Base-by-base conservation (phyloP, 2,888 invertebrate genomes). In the Heliconius ethilla region DNA sequence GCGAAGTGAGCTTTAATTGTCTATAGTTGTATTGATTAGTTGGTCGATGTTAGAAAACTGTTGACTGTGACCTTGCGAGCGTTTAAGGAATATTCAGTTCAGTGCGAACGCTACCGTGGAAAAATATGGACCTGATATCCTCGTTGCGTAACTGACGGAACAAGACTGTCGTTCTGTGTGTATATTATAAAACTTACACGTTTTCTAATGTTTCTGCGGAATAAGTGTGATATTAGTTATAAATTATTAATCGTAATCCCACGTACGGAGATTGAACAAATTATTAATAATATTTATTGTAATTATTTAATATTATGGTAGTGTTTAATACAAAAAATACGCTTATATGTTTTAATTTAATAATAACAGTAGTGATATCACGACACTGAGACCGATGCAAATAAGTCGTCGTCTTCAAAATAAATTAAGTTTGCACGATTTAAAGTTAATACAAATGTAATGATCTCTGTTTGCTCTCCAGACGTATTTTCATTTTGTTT, bases 1-100 rank as follows among this genome's bases (percentile, higher is more conserved):
- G 90, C 84, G 85, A 84, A 87, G 88, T 88, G 87, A 92, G 93
- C 93, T 92, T 93, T 93, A 93, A 93, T 91, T 90, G 90, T 90
- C 86, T 85, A 85, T 89, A 89, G 88, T 88, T 86, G 87, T 88
- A 87, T 86, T 86, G 84, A 88, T 87, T 85, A 86, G 86, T 79
- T 83, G 84, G 84, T 77, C 69, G 87, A 84, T 84, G 83, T 86
- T 85, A 84, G 83, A 83, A 83, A 85, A 85, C 83, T 82, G 85
- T 84, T 84, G 87, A 86, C 87, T 87, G 88, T 83, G 83, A 84
- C 86, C 84, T 85, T 85, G 82, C 75, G 55, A 76, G 78, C 81
- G 81, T 82, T 82, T 79, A 81, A 84, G 79, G 79, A 82, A 83
- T 83, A 84, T 33, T 33, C 33, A 29, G 29, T 81, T 84, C 83